Base-by-base conservation (phyloP, 1,140 invertebrate genomes). In the Drosophila sulfurigaster region DNA sequence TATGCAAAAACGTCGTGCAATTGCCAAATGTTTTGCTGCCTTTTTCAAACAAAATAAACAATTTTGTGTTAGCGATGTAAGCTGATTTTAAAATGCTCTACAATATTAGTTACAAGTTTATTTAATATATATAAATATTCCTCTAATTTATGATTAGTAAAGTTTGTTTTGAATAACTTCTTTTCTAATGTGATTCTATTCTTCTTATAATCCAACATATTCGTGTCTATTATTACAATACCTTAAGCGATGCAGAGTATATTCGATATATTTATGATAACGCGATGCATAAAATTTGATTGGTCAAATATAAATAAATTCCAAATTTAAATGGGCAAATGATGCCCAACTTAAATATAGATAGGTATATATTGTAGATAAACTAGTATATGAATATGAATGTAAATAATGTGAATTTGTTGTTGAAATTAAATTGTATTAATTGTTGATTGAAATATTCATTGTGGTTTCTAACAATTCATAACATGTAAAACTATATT, bases 11-110 rank as follows among this genome's bases (percentile, higher is more conserved):
- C 38, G 38, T 46, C 38, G 13, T 46, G 52, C 35, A 68, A 74
- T 68, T 74, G 46, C 38, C 35, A 63, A 68, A 58, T 51, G 65
- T 75, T 78, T 78, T 62, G 56, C 38, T 10, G 30, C 7, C 20
- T 13, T 41, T 41, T 13, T n/a, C 58, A 49, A 65, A 66, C 57
- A 66, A 32, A 48, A 35, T 28, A 30, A 6, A 32, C 11, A 60
- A 60, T 16, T 0, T 10, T 7, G 10, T 10, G 11, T 15, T 3
- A 28, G 8, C 16, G 5, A 4, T 0, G 5, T 5, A 38, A 20
- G 8, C 54, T 2, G 15, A n/a, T 15, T 15, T 2, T 3, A 7
- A 2, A n/a, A 48, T 52, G 51, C 45, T 7, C 10, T 25, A 25
- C 20, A 25, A 25, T 25, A 4, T 25, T 3, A 0, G 20, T 25